Percentiles rank a stretch among this genome's conserved stretches.
Evolutionary conservation across 2,113 vertebrate species (phyloP).

Genomic region (Chroicocephalus ridibundus): DNA sequence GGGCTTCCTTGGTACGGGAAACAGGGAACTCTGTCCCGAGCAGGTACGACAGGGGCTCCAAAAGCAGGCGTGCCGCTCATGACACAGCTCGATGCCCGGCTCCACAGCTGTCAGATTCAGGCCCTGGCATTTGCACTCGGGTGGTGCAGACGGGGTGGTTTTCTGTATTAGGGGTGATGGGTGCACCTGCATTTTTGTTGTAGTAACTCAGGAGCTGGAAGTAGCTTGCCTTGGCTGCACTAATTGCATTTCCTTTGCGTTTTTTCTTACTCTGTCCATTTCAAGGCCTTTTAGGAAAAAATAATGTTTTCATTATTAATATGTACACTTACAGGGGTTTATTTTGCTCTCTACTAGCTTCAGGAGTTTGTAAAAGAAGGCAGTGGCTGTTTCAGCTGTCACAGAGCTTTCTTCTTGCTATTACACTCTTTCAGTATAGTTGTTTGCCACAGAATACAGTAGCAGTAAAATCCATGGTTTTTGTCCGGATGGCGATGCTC

Average conservation of each 20-base stretch:
- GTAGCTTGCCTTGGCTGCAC: neutral
- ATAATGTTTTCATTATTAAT: neutral
- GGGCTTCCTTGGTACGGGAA: neutral
- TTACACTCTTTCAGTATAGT: neutral
- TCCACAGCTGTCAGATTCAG: neutral
- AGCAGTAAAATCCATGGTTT: rapidly evolving
- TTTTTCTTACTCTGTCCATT: neutral
- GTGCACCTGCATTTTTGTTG: neutral
- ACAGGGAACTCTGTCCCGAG: neutral
- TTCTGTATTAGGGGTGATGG: neutral
- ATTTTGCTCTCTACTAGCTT: neutral
- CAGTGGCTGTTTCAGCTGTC: neutral
- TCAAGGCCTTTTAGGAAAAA: neutral
- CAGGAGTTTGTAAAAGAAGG: neutral
- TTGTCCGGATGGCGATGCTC: neutral
- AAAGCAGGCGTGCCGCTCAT: neutral
- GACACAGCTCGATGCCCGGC: neutral
- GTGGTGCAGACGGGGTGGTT: neutral
- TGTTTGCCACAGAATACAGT: neutral
- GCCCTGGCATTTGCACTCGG: neutral
- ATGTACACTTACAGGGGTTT: neutral
- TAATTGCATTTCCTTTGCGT: neutral
- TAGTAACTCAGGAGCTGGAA: neutral
- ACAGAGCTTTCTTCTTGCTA: neutral
- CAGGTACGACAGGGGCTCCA: neutral